phyloP scores from a whole-genome alignment of 35 echinoderm and acorn worm genomes.

The Apostichopus parvimensis region DNA sequence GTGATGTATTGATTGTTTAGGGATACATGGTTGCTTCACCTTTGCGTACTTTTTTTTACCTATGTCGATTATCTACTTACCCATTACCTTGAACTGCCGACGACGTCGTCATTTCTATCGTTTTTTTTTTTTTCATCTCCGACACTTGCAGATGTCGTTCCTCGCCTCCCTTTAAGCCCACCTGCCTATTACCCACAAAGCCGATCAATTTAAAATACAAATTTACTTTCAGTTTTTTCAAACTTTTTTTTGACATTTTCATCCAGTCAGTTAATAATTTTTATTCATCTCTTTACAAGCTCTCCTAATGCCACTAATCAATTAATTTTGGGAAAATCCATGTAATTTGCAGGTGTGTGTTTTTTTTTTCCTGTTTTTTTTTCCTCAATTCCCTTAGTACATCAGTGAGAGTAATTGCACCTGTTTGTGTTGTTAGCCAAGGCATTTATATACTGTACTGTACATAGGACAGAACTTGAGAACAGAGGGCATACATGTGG shows the following conservation, averaged over 20 bases:
- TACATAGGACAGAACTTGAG: not conserved
- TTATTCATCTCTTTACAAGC: not conserved
- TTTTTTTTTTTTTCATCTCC: not conserved
- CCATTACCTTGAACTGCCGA: not conserved
- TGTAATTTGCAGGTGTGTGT: slow-evolving; percentile 51
- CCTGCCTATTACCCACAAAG: slow-evolving; percentile 41
- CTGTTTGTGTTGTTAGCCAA: slow-evolving; percentile 22
- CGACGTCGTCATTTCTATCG: no score
- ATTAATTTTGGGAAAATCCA: slow-evolving; percentile 59
- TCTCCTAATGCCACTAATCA: slow-evolving; percentile 26
- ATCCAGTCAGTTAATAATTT: slow-evolving; percentile 36
- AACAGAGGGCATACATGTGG: no score
- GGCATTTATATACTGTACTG: not conserved
- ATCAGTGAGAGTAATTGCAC: slow-evolving; percentile 20
- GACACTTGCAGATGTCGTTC: not conserved
- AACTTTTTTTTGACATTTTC: slow-evolving; percentile 43
- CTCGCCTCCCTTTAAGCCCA: not conserved
- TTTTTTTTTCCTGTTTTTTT: not conserved
- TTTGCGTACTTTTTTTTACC: not conserved
- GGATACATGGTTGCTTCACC: not conserved
- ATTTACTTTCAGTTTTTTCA: slow-evolving; percentile 33
- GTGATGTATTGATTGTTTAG: not conserved
- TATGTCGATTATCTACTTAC: not conserved
- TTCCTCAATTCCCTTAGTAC: not conserved
- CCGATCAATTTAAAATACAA: slow-evolving; percentile 54